Evolutionary conservation across 2,113 vertebrate species (phyloP).

Genomic region (Gymnobelideus leadbeateri): DNA sequence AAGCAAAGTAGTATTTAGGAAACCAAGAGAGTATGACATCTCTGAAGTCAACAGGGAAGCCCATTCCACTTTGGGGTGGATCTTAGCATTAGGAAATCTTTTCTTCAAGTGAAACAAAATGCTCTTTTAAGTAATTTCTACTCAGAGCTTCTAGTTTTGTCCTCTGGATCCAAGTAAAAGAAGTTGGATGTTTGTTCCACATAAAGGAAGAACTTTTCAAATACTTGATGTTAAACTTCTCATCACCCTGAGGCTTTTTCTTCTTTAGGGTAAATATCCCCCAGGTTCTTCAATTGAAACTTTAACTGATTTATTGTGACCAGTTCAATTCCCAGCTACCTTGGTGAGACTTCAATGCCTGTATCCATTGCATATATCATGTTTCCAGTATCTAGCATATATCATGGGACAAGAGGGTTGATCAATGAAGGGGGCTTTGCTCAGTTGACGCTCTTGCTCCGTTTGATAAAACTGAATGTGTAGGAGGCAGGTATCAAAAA

Average conservation of each 20-base stretch:
- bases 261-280: background rate
- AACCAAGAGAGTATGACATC: background rate
- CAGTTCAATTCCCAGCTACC: background rate
- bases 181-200: background rate
- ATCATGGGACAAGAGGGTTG: background rate
- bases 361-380: background rate
- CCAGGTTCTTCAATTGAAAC: background rate
- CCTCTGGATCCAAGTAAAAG: background rate
- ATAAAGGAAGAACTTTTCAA: background rate
- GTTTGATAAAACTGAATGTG: background rate
- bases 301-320: background rate
- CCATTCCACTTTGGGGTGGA: background rate
- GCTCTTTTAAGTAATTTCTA: background rate
- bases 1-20: background rate
- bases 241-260: background rate
- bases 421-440: background rate
- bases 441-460: background rate
- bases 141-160: background rate
- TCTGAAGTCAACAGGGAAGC: background rate
- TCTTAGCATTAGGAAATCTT: background rate
- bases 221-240: background rate
- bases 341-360: background rate
- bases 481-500: background rate
- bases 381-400: background rate
- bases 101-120: background rate